Percentiles rank a stretch among this genome's conserved stretches.
phyloP scores from a whole-genome alignment of 2,888 invertebrate genomes.

The Caenorhabditis zanzibari region DNA sequence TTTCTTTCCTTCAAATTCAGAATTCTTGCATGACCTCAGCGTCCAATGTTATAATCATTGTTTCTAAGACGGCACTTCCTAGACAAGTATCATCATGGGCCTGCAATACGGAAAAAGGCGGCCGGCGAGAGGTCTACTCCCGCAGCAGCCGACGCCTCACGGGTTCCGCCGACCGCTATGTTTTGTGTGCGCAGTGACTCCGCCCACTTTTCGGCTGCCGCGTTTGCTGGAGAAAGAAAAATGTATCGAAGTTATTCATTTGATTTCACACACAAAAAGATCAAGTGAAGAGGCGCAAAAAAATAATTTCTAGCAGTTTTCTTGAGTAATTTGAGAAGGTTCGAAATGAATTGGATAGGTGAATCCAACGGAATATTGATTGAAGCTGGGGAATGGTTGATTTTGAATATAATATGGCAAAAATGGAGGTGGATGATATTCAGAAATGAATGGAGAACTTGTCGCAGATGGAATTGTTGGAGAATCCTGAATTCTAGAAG shows the following conservation, averaged over 20 bases:
- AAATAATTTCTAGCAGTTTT: conserved; percentile 40
- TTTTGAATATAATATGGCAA: conserved; percentile 34
- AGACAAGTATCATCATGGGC: conserved; percentile 63
- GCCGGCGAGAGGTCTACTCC: neutral
- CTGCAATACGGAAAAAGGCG: conserved; percentile 46
- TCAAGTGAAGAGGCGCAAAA: neutral
- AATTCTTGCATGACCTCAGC: conserved; percentile 61
- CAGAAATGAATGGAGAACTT: conserved; percentile 22
- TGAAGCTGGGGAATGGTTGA: conserved; percentile 39
- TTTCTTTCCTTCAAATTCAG: neutral
- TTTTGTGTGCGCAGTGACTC: conserved; percentile 6
- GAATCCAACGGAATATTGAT: conserved; percentile 46
- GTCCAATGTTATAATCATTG: conserved; percentile 66
- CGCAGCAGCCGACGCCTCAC: conserved; percentile 48
- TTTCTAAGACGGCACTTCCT: conserved; percentile 69
- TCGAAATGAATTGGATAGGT: conserved; percentile 57
- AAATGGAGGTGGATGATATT: conserved; percentile 22
- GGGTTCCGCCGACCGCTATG: conserved; percentile 48
- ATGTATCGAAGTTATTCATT: neutral
- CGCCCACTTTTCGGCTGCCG: conserved; percentile 34
- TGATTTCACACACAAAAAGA: neutral
- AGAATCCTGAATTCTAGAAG: conserved; percentile 29
- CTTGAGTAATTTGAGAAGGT: conserved; percentile 45
- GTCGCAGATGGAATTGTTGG: conserved; percentile 2
- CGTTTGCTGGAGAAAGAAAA: conserved; percentile 28